These are phyloP conservation scores for Accipiter cooperii DNA, from an alignment of 2,113 vertebrate genomes.

Conservation along the genomic window DNA sequence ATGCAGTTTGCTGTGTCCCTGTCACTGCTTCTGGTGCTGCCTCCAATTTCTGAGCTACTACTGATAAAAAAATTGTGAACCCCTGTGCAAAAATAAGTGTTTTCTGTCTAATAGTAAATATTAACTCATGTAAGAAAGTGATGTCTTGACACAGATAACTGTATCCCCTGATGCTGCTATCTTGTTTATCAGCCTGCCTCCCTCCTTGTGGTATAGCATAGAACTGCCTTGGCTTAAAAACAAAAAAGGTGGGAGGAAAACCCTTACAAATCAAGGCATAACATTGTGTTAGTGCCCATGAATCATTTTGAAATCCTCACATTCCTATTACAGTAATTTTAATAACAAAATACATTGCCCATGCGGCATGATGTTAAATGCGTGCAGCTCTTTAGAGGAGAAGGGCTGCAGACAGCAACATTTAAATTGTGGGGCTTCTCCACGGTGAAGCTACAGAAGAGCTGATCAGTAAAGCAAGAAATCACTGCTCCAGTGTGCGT, in stretches of 20 bases:
- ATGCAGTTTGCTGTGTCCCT: fast-evolving
- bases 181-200: background rate
- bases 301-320: background rate
- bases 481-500: background rate
- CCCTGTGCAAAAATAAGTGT: background rate
- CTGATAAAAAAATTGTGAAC: background rate
- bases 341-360: slow-evolving; percentile 15
- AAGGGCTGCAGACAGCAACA: background rate
- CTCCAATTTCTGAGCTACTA: background rate
- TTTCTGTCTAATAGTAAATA: background rate
- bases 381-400: background rate
- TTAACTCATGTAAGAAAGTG: background rate
- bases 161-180: background rate
- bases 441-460: background rate
- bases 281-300: background rate
- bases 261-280: background rate
- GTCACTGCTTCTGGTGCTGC: background rate
- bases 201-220: background rate
- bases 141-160: background rate
- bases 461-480: slow-evolving; percentile 29
- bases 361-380: background rate
- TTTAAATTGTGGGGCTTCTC: slow-evolving; percentile 30
- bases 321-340: background rate
- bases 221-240: background rate
- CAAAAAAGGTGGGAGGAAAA: background rate